A percentile compares a stretch with the other conserved stretches of the same genome.
These are phyloP conservation scores for Bugulina stolonifera DNA, from an alignment of 2,888 invertebrate genomes.

Conservation along the genomic window DNA sequence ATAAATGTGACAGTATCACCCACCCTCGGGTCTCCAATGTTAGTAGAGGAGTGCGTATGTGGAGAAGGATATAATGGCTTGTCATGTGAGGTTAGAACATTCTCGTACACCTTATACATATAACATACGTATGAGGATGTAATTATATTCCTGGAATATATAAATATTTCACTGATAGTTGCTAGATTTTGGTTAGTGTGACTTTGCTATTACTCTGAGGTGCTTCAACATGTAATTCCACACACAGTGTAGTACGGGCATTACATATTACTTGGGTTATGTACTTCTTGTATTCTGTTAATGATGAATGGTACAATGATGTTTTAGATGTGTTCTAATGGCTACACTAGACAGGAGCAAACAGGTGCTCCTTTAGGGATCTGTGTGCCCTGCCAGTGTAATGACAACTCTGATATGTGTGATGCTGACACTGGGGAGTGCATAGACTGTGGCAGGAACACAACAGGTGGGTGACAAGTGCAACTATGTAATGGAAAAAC, in stretches of 20 bases:
- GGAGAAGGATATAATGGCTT: slow-evolving; percentile 33
- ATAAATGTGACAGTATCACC: not conserved
- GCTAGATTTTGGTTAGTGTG: too few relatives aligned
- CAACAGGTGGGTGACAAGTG: slow-evolving; percentile 1
- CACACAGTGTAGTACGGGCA: too few relatives aligned
- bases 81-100: slow-evolving; percentile 34
- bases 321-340: slow-evolving; percentile 32
- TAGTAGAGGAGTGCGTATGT: slow-evolving; percentile 34
- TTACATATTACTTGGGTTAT: too few relatives aligned
- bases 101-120: not conserved
- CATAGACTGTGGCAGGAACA: slow-evolving; percentile 52
- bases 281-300: too few relatives aligned
- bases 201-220: too few relatives aligned
- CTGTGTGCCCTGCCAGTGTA: slow-evolving; percentile 86
- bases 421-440: slow-evolving; percentile 85
- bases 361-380: slow-evolving; percentile 65
- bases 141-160: too few relatives aligned
- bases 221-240: too few relatives aligned
- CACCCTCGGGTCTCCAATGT: slow-evolving; percentile 5
- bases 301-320: too few relatives aligned
- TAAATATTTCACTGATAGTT: too few relatives aligned
- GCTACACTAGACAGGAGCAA: slow-evolving; percentile 29
- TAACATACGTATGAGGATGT: too few relatives aligned
- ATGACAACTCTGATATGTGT: slow-evolving; percentile 77
- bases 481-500: too few relatives aligned